Base-by-base conservation (phyloP, 2,888 invertebrate species). In the Drosophila aldrichi region DNA sequence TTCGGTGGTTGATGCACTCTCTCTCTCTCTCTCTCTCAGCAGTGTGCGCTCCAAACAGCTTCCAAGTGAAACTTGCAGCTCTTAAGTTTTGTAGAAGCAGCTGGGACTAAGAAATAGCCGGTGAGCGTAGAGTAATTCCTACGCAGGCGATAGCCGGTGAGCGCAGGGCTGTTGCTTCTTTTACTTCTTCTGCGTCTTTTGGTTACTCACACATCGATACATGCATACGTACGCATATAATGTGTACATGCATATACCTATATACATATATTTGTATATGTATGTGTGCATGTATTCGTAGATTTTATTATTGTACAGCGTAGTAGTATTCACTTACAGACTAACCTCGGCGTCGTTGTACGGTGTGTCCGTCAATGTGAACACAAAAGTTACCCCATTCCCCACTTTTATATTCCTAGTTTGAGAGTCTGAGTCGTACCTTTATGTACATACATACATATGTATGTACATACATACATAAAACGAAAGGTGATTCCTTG, bases 131-230 rank as follows among this genome's bases (percentile, higher is more conserved):
- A 69, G 79, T 74, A 74, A 82, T 74, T 82, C 85, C 85, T 79
- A 67, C 72, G 41, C 57, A 70, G 66, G 67, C 68, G 72, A 67
- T 55, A 61, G 74, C 79, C 70, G 70, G 70, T 76, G 65, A 79
- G 82, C 65, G 67, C 58, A 79, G 75, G 87, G 83, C 83, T 83
- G 83, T 83, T 83, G 83, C 83, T 88, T 77, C 89, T 82, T 85
- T 70, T 70, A 60, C 38, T 64, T 69, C 64, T 56, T 73, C 60
- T 65, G 44, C 55, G 72, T 69, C 59, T 70, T 70, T 58, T 41
- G 36, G 10, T 7, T 22, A 46, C 41, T 44, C 48, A 56, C 8
- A 56, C 12, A 25, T 29, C 34, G 14, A 32, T 14, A 52, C 29
- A 55, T 29, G 14, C 36, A 58, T 34, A 32, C 46, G 46, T 46